Percentiles rank a stretch among this genome's conserved stretches.
Conservation (phyloP, 2,888 invertebrate species). For the Crepidodera aurea region DNA sequence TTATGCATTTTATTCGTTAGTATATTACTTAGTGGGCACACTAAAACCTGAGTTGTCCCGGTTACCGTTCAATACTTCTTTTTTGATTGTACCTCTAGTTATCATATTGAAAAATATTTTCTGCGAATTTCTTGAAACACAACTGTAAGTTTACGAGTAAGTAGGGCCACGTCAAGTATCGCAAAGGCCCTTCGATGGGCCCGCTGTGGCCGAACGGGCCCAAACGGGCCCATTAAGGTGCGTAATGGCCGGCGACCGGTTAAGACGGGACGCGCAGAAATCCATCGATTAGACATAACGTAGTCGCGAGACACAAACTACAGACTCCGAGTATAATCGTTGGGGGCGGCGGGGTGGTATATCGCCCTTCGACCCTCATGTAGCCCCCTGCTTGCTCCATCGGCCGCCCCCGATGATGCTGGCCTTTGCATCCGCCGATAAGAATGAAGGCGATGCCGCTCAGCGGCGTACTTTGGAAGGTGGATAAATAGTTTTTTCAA, state of each 20-base stretch:
- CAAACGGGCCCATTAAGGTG: slow-evolving; percentile 74
- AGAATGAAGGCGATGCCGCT: slow-evolving; percentile 18
- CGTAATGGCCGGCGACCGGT: slow-evolving; percentile 73
- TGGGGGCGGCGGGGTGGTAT: slow-evolving; percentile 27
- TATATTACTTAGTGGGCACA: too few species aligned
- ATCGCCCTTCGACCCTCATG: background rate
- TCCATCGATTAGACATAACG: slow-evolving; percentile 76
- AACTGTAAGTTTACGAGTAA: too few species aligned
- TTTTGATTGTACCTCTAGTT: too few species aligned
- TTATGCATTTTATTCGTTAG: too few species aligned
- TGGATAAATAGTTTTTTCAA: background rate
- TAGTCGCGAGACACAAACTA: slow-evolving; percentile 61
- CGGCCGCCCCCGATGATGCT: slow-evolving; percentile 21
- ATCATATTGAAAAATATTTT: too few species aligned
- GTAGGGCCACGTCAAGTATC: slow-evolving; percentile 29
- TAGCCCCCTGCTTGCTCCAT: slow-evolving; percentile 18
- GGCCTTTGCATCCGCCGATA: slow-evolving; percentile 34
- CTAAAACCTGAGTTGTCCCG: too few species aligned
- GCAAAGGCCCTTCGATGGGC: slow-evolving; percentile 22
- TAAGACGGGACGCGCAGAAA: slow-evolving; percentile 74
- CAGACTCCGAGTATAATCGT: slow-evolving; percentile 42
- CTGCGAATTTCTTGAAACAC: too few species aligned
- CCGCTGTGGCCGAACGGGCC: slow-evolving; percentile 58
- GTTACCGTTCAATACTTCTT: too few species aligned
- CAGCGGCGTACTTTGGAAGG: background rate